Conservation (phyloP, 2,797 vertebrate genomes). For the Sebastes matsubarae region DNA sequence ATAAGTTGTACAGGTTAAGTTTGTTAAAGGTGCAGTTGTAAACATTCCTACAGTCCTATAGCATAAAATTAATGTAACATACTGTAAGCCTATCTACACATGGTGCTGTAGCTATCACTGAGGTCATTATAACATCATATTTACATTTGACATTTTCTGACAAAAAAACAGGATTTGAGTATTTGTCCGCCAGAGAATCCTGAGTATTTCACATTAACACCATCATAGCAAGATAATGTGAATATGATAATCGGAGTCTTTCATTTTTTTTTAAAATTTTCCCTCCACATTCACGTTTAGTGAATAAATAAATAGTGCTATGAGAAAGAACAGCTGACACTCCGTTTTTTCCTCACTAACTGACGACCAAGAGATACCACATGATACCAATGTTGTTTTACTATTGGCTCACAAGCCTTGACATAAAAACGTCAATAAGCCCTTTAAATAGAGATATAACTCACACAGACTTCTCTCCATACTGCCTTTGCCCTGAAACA, state of each 20-base stretch:
- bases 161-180: neutral
- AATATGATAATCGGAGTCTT: neutral
- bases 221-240: neutral
- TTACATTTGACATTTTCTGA: neutral
- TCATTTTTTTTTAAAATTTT: neutral
- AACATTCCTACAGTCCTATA: neutral
- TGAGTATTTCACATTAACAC: neutral
- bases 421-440: too few species aligned
- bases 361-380: too few species aligned
- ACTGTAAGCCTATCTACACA: neutral
- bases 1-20: neutral
- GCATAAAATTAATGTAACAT: neutral
- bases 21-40: neutral
- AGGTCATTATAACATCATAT: neutral
- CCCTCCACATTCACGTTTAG: too few species aligned
- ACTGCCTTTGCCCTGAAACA: slow-evolving; percentile 60
- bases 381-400: too few species aligned
- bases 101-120: neutral
- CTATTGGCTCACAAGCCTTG: too few species aligned
- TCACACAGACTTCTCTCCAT: slow-evolving; percentile 59
- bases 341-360: neutral
- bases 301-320: neutral
- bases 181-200: neutral
- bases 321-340: neutral
- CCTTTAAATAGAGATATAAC: slow-evolving; percentile 28